phyloP scores from a whole-genome alignment of 2,113 vertebrate genomes.

The Bos indicus region DNA sequence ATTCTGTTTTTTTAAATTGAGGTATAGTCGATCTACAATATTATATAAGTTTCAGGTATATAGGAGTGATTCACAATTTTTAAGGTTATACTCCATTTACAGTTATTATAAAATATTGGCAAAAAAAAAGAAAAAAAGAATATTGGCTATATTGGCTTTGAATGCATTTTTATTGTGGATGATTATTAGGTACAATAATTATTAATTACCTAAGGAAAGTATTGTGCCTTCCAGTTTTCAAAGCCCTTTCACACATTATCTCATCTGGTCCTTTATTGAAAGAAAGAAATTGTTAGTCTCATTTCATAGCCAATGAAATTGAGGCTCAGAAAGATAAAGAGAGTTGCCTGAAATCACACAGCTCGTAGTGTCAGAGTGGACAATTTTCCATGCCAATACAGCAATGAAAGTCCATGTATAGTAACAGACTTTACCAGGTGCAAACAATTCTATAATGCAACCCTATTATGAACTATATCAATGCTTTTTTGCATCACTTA shows the following conservation, averaged over 20 bases:
- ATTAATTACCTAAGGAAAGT: not conserved
- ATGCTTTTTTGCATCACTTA: constrained; percentile 38
- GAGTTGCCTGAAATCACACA: not conserved
- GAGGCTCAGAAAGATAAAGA: not conserved
- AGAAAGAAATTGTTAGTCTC: constrained; percentile 23
- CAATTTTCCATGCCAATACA: not conserved
- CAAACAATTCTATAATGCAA: constrained; percentile 49
- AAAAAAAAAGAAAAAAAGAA: too few species aligned
- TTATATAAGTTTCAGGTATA: too few species aligned
- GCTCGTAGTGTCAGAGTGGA: not conserved
- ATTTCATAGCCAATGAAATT: constrained; percentile 38
- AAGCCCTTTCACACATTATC: not conserved
- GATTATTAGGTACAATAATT: not conserved
- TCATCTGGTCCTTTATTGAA: constrained; percentile 2
- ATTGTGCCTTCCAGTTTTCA: not conserved
- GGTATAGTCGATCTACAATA: too few species aligned
- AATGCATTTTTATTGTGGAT: not conserved
- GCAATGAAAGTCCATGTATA: not conserved
- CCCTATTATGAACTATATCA: not conserved
- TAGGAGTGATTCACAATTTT: too few species aligned
- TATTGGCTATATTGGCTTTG: too few species aligned
- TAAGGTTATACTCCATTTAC: too few species aligned
- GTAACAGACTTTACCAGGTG: not conserved
- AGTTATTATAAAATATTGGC: too few species aligned
- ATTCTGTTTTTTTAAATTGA: too few species aligned